Conservation (phyloP, 2,888 invertebrate genomes). For the Crossocerus cetratus region DNA sequence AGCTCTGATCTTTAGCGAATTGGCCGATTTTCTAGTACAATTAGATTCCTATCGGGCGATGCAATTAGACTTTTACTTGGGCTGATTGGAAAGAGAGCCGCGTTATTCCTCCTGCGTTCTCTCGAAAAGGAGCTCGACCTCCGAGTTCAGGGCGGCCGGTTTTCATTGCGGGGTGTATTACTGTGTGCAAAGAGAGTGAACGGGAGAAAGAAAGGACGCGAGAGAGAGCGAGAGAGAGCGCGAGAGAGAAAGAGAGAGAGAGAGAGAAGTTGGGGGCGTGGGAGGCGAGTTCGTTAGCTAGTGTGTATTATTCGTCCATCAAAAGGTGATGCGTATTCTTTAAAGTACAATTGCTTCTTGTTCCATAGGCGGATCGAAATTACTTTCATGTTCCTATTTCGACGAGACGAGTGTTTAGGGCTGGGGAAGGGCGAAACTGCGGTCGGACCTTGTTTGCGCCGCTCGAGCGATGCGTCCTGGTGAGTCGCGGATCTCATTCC, state of each 20-base stretch:
- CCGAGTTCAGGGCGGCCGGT: not conserved
- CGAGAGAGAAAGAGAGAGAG: no score
- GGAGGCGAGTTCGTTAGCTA: conserved; percentile 32
- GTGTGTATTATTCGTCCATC: conserved; percentile 51
- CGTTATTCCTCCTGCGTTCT: not conserved
- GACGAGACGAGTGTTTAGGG: conserved; percentile 24
- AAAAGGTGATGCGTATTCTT: conserved; percentile 53
- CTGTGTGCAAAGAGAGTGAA: no score
- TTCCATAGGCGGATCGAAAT: conserved; percentile 55
- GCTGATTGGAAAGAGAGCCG: not conserved
- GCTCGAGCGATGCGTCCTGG: conserved; percentile 42
- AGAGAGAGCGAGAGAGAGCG: no score
- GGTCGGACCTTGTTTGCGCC: conserved; percentile 40
- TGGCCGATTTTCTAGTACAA: not conserved
- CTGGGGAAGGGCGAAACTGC: conserved; percentile 33
- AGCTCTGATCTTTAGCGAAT: conserved; percentile 2
- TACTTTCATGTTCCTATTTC: conserved; percentile 57
- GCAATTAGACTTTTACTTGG: not conserved
- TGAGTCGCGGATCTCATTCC: conserved; percentile 57
- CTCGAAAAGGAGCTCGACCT: not conserved
- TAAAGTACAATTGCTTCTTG: conserved; percentile 57
- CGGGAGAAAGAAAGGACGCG: no score
- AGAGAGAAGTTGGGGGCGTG: conserved; percentile 13
- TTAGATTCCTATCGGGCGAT: not conserved
- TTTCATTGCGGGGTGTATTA: not conserved